A percentile compares a stretch with the other conserved stretches of the same genome.
These are phyloP conservation scores for Chymomyza caudatula DNA, from an alignment of 2,888 invertebrate species.

Conservation along the genomic window DNA sequence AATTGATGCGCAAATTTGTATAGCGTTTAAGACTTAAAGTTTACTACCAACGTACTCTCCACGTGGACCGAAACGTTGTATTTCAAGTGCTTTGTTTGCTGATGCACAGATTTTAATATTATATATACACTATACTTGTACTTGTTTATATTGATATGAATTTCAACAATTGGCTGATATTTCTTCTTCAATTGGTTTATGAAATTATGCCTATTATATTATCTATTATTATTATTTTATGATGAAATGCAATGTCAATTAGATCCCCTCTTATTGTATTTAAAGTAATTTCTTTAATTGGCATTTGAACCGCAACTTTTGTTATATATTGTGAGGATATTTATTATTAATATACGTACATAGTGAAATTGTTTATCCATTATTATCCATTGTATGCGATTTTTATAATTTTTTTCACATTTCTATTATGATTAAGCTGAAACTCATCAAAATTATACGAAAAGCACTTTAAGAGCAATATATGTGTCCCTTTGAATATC, in stretches of 20 bases:
- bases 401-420: neutral
- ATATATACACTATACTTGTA: conserved; percentile 63
- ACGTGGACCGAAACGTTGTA: conserved; percentile 5
- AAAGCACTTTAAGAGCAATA: neutral
- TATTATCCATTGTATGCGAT: neutral
- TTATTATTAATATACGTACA: conserved; percentile 53
- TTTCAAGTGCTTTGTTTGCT: conserved; percentile 63
- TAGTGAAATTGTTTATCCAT: conserved; percentile 38
- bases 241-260: neutral
- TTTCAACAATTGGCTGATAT: conserved; percentile 22
- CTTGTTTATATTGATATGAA: conserved; percentile 67
- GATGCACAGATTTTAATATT: conserved; percentile 41
- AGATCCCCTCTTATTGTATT: neutral
- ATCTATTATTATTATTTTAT: neutral
- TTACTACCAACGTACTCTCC: conserved; percentile 44
- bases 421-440: neutral
- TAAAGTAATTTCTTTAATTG: conserved; percentile 20
- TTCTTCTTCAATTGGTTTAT: conserved; percentile 10
- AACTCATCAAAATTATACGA: neutral
- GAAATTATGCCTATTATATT: conserved; percentile 9
- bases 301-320: conserved; percentile 42
- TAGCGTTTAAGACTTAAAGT: conserved; percentile 64
- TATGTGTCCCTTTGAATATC: neutral
- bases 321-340: conserved; percentile 44
- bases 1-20: conserved; percentile 51